Conservation (phyloP, 2,888 invertebrate species). For the Philereme transversata region DNA sequence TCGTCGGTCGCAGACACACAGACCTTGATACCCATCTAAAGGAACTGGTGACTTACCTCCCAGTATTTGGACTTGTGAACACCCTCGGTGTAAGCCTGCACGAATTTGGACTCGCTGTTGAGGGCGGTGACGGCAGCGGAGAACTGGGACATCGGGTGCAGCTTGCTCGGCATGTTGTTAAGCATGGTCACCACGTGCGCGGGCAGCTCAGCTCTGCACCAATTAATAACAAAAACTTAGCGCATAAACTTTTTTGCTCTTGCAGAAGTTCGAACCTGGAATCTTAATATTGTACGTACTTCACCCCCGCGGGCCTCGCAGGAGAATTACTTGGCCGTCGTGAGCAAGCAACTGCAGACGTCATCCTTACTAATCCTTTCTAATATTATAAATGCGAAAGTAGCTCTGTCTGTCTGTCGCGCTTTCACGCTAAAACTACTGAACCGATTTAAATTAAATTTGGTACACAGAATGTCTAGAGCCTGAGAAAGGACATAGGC, state of each 20-base stretch:
- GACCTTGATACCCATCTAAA: neutral
- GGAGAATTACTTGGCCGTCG: too few relatives aligned
- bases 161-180: conserved; percentile 93
- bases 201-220: conserved; percentile 91
- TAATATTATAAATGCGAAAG: too few relatives aligned
- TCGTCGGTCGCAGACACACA: too few relatives aligned
- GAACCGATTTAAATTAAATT: too few relatives aligned
- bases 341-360: too few relatives aligned
- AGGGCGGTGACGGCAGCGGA: conserved; percentile 95
- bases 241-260: neutral
- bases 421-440: too few relatives aligned
- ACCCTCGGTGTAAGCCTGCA: conserved; percentile 94
- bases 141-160: conserved; percentile 98
- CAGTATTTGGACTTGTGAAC: conserved; percentile 95
- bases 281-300: too few relatives aligned
- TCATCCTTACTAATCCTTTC: too few relatives aligned
- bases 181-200: conserved; percentile 96
- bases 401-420: too few relatives aligned
- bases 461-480: too few relatives aligned
- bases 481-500: too few relatives aligned
- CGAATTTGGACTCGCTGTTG: conserved; percentile 96
- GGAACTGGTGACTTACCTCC: conserved; percentile 83
- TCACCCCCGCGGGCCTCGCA: too few relatives aligned
- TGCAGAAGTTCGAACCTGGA: neutral
- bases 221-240: neutral